phyloP scores from a whole-genome alignment of 2,797 vertebrate genomes.

The Pseudochromis fuscus region DNA sequence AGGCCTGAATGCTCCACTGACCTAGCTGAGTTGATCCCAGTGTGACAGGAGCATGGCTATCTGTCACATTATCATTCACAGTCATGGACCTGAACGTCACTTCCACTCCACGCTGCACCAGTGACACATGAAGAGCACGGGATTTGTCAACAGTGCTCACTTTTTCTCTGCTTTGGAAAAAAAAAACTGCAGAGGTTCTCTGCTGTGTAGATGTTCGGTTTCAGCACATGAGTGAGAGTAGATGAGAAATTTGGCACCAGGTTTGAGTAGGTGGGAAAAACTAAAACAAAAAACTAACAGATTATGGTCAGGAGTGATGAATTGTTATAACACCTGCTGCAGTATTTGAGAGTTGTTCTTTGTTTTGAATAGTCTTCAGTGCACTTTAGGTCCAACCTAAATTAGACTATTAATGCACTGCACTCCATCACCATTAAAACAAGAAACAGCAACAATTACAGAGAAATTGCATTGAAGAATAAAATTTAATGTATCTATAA shows the following conservation, averaged over 20 bases:
- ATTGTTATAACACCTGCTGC: neutral
- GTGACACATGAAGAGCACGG: conserved; percentile 35
- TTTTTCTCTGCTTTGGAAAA: conserved; percentile 31
- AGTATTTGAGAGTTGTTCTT: neutral
- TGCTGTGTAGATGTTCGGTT: conserved; percentile 5
- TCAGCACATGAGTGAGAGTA: neutral
- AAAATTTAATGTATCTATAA: neutral
- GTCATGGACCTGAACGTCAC: conserved; percentile 62
- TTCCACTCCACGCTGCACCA: conserved; percentile 29
- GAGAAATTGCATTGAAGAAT: neutral
- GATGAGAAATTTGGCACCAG: neutral
- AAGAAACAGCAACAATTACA: neutral
- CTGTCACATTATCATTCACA: conserved; percentile 77
- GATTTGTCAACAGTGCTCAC: conserved; percentile 56
- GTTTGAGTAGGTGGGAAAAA: neutral
- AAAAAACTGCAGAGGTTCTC: conserved; percentile 16
- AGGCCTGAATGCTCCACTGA: conserved; percentile 62
- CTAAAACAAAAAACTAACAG: neutral
- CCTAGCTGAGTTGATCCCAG: conserved; percentile 58
- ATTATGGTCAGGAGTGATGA: neutral
- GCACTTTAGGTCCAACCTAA: neutral
- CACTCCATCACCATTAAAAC: neutral
- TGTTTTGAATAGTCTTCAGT: neutral
- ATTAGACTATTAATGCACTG: neutral
- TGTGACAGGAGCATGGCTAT: conserved; percentile 72